Conservation (phyloP, 2,113 vertebrate species). For the Plecotus auritus region DNA sequence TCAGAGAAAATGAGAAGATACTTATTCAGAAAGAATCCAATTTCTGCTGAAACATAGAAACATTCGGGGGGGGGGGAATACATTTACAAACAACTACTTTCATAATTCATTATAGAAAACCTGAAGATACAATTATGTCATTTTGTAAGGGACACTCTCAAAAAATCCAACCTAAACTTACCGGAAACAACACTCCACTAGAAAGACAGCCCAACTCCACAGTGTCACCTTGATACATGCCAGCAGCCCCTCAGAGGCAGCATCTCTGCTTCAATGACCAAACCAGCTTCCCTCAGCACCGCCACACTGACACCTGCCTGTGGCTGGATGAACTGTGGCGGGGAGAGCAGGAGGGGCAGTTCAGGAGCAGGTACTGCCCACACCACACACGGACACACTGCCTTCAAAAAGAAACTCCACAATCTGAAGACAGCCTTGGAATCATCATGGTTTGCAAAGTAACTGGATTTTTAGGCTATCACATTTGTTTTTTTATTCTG, state of each 20-base stretch:
- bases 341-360: not conserved
- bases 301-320: not conserved
- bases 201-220: not conserved
- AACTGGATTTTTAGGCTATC: not conserved
- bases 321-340: not conserved
- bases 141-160: not conserved
- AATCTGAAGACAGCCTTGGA: not conserved
- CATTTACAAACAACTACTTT: not conserved
- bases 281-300: not conserved
- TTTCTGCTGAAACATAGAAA: not conserved
- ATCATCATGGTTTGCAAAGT: not conserved
- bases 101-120: not conserved
- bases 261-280: not conserved
- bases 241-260: not conserved
- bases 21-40: not conserved
- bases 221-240: not conserved
- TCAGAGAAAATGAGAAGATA: not conserved
- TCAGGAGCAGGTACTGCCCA: not conserved
- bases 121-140: not conserved
- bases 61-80: not conserved
- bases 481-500: not conserved
- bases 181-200: not conserved
- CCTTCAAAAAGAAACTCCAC: not conserved
- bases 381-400: accelerated
- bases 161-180: not conserved